Conservation (phyloP, 2,888 invertebrate genomes). For the Latheticus oryzae region DNA sequence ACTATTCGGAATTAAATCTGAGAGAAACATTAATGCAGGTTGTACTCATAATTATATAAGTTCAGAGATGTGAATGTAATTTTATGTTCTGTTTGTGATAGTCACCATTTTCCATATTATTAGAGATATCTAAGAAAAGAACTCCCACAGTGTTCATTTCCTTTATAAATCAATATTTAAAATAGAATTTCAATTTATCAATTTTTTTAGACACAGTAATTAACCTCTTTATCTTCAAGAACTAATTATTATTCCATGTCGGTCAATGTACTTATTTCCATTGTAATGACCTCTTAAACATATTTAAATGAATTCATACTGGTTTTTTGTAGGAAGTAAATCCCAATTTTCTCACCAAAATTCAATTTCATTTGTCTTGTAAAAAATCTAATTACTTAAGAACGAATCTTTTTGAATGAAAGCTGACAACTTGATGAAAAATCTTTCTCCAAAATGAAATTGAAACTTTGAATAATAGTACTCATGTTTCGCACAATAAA, state of each 20-base stretch:
- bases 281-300: slow-evolving; percentile 7
- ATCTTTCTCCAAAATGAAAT: too few species aligned
- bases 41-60: too few species aligned
- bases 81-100: too few species aligned
- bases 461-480: background rate
- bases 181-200: slow-evolving; percentile 4
- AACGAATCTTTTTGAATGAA: slow-evolving; percentile 9
- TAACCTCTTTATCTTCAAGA: background rate
- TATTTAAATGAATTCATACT: slow-evolving; percentile 19
- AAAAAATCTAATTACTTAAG: background rate
- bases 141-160: too few species aligned
- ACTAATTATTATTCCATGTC: background rate
- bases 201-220: background rate
- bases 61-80: too few species aligned
- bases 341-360: slow-evolving; percentile 11
- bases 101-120: too few species aligned
- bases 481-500: slow-evolving; percentile 7
- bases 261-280: slow-evolving; percentile 16
- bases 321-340: slow-evolving; percentile 5
- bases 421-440: slow-evolving; percentile 9
- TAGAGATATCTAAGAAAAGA: too few species aligned
- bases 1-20: too few species aligned
- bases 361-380: background rate
- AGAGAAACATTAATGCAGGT: too few species aligned
- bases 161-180: too few species aligned